These are phyloP conservation scores for Folsomia candida DNA, from an alignment of 2,888 invertebrate species.

Conservation along the genomic window DNA sequence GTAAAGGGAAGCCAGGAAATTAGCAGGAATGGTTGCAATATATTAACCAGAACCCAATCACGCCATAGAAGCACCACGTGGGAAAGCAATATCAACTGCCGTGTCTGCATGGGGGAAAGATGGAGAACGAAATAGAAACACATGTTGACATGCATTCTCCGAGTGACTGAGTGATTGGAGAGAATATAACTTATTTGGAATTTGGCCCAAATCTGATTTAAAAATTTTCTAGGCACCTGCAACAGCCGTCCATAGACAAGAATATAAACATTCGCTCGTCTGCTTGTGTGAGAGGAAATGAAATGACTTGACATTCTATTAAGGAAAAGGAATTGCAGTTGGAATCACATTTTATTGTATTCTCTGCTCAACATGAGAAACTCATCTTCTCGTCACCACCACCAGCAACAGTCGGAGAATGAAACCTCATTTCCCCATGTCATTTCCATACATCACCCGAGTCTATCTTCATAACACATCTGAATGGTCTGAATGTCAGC, in stretches of 20 bases:
- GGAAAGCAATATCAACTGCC: background rate
- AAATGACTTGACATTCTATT: background rate
- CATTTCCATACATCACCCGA: background rate
- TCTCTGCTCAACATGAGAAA: background rate
- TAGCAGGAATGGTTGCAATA: too few species aligned
- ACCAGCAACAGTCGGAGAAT: background rate
- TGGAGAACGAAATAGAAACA: background rate
- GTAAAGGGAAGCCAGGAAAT: too few species aligned
- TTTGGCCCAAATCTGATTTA: background rate
- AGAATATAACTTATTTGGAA: too few species aligned
- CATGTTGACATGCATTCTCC: background rate
- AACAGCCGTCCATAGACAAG: background rate
- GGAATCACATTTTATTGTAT: background rate
- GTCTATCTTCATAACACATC: background rate
- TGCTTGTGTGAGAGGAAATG: background rate
- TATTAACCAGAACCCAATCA: background rate
- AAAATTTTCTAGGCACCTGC: background rate
- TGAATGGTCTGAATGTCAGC: background rate
- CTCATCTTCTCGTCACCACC: background rate
- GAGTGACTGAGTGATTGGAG: background rate
- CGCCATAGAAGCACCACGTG: background rate
- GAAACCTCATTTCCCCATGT: conserved; percentile 3
- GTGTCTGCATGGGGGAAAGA: background rate
- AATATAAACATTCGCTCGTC: too few species aligned
- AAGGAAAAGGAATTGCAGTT: background rate